Base-by-base conservation (phyloP, 2,113 vertebrate genomes). In the Pelecanoides urinatrix region DNA sequence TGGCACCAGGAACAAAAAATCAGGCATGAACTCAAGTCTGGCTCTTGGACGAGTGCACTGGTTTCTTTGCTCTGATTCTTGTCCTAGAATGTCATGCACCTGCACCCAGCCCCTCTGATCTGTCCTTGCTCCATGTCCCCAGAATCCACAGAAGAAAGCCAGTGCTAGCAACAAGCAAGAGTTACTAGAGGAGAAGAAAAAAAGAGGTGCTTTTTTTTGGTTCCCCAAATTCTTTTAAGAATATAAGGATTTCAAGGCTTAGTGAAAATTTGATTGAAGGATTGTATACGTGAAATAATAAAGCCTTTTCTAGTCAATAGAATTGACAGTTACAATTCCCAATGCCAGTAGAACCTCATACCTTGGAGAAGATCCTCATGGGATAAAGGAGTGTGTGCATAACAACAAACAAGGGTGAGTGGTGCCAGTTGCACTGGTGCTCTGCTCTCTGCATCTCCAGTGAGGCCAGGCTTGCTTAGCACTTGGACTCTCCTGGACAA, bases 61-160 rank as follows among this genome's bases (percentile, higher is more conserved):
- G 16, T 92, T 97, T 96, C 58, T 91, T 83, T 94, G 96, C 92
- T 94, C 92, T 91, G 58, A 95, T 95, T 97, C 80, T 86, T 94
- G 86, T 85, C 83, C 83, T 95, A 79, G 76, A 95, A 79, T 85
- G 45, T 75, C 6, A 16, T 2, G 5, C 38, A 76, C 44, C 52
- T 0, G 0, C 44, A 88, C 34, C 40, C 25, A 58, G n/a, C 23
- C 11, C 42, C 32, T 82, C 53, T 84, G 56, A 14, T 72, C 40
- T 86, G 36, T 92, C 80, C 32, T 68, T 95, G 68, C 36, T 38
- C 20, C 0, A 0, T 56, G n/a, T 80, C 36, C 15, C 30, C n/a
- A n/a, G n/a, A 45, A 45, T 45, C 45, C 45, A 45, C 45, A 45
- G 45, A 45, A 45, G 45, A 45, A 45, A 45, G 18, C 18, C 45